phyloP scores from a whole-genome alignment of 2,797 vertebrate genomes.

The Gadopsis marmoratus region DNA sequence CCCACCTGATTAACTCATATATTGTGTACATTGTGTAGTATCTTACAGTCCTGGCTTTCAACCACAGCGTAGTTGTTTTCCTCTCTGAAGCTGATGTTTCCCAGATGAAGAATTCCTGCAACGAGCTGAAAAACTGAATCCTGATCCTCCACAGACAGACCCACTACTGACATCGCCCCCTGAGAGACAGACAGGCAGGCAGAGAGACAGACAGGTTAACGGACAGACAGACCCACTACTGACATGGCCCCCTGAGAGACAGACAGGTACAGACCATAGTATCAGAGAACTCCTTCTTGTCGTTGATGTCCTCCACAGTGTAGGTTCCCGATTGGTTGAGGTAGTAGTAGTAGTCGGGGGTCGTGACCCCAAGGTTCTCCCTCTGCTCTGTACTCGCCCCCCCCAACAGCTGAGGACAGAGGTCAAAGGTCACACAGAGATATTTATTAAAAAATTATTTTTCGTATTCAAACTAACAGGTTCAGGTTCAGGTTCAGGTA shows the following conservation, averaged over 20 bases:
- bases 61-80: conserved; percentile 89
- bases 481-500: neutral
- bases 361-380: conserved; percentile 88
- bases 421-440: conserved; percentile 21
- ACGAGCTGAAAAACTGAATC: conserved; percentile 87
- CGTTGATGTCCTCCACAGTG: conserved; percentile 87
- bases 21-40: neutral
- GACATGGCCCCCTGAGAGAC: neutral
- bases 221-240: neutral
- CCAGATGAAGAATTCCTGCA: conserved; percentile 88
- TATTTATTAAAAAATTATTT: neutral
- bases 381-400: conserved; percentile 83
- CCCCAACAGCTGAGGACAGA: conserved; percentile 79
- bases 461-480: neutral
- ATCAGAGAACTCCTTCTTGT: conserved; percentile 87
- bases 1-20: neutral
- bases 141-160: conserved; percentile 81
- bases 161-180: conserved; percentile 87
- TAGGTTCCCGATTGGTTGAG: conserved; percentile 89
- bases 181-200: conserved; percentile 54
- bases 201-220: neutral
- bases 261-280: conserved; percentile 82
- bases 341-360: conserved; percentile 88
- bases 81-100: conserved; percentile 88
- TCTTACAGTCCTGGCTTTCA: conserved; percentile 89